Base-by-base conservation (phyloP, 2,797 vertebrate species). In the Malurus leucopterus region DNA sequence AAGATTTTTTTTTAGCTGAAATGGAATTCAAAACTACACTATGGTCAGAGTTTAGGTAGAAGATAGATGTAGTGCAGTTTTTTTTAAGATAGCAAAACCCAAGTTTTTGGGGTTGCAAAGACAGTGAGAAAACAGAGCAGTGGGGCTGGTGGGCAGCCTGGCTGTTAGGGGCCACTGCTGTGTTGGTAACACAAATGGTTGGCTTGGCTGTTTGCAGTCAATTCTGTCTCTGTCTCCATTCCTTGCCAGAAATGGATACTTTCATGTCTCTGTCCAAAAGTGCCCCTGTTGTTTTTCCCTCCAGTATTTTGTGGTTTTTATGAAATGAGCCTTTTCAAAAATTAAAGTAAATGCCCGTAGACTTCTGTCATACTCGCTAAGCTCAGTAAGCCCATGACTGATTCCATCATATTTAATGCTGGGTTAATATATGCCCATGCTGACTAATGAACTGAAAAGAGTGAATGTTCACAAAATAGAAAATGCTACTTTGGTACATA, bases 41-140 rank as follows among this genome's bases (percentile, higher is more conserved):
- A 6, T 71, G 71, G 11, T 10, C 18, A 47, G 68, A 71, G 15
- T 67, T 73, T 26, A 63, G 49, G 11, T 82, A 59, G 57, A 46
- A 73, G 46, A 59, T 1, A 3, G 18, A 18, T 50, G 24, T 55
- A 21, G 21, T 82, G 19, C 11, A 26, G 8, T 13, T 62, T 55
- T 75, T 53, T 62, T 73, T 2, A 44, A 41, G 36, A 29, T 23
- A 5, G 0, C 9, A 54, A 84, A 58, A 30, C 46, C 19, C 27
- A 19, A 3, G 1, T 4, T 11, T 80, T 59, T 59, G 24, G 23
- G 7, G 5, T 57, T 72, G 13, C 0, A 1, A 0, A 23, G 32
- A 10, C 4, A 27, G 50, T 49, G 50, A 53, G 46, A 55, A 59
- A 43, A 40, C 5, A 29, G 47, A 69, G n/a, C 12, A 40, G 3